Conservation (phyloP, 1,140 invertebrate genomes). For the Pseudomyrmex dendroicus region DNA sequence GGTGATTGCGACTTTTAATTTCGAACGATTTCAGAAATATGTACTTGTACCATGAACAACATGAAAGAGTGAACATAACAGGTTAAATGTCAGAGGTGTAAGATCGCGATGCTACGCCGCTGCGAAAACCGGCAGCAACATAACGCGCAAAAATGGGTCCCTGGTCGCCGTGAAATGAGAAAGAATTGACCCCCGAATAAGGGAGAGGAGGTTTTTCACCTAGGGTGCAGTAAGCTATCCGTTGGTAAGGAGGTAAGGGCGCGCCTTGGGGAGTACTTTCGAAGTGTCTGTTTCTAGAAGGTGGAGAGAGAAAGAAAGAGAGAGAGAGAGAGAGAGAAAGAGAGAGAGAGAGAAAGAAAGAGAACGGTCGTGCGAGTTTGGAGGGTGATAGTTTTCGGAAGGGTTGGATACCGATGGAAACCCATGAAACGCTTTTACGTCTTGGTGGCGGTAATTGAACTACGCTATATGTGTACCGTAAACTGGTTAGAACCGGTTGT, state of each 20-base stretch:
- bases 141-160: slow-evolving; percentile 68
- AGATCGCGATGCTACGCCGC: slow-evolving; percentile 41
- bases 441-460: slow-evolving; percentile 49
- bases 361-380: background rate
- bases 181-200: slow-evolving; percentile 68
- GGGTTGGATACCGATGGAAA: slow-evolving; percentile 28
- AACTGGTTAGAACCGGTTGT: background rate
- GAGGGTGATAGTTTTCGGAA: background rate
- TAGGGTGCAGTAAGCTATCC: slow-evolving; percentile 66
- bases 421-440: slow-evolving; percentile 49
- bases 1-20: background rate
- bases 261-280: slow-evolving; percentile 66
- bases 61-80: background rate
- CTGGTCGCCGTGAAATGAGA: slow-evolving; percentile 69
- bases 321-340: no score
- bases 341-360: background rate
- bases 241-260: slow-evolving; percentile 62
- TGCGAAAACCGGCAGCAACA: slow-evolving; percentile 54
- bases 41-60: background rate
- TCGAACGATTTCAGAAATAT: slow-evolving; percentile 3
- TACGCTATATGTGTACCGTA: slow-evolving; percentile 3
- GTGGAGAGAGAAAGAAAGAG: background rate
- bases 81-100: slow-evolving; percentile 30
- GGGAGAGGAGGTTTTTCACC: slow-evolving; percentile 27
- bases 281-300: slow-evolving; percentile 66